Evolutionary conservation across 2,888 invertebrate genomes (phyloP).

Genomic region (Zele albiditarsus): DNA sequence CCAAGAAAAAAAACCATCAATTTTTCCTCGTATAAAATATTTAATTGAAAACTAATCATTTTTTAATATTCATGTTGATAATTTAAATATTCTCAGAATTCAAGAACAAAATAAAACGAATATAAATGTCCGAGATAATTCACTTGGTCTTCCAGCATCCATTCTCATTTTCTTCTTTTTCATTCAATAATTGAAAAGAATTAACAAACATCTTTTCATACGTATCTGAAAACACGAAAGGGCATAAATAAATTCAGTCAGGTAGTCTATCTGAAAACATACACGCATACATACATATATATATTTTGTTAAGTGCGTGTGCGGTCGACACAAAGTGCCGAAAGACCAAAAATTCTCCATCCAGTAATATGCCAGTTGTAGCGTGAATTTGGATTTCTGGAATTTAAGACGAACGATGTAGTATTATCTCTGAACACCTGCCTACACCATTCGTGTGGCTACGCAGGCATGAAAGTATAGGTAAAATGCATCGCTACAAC

Average conservation of each 20-base stretch:
- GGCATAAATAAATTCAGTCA: background rate
- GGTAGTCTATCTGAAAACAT: background rate
- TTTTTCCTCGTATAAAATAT: too few species aligned
- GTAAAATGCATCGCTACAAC: slow-evolving; percentile 23
- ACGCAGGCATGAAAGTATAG: background rate
- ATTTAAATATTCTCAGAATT: too few species aligned
- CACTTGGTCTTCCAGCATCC: too few species aligned
- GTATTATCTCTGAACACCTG: slow-evolving; percentile 42
- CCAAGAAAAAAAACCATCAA: too few species aligned
- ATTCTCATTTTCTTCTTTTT: too few species aligned
- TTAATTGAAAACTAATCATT: too few species aligned
- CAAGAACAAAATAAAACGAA: too few species aligned
- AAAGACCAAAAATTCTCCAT: background rate
- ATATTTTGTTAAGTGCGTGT: slow-evolving; percentile 10
- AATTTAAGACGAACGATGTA: slow-evolving; percentile 23
- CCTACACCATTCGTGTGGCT: slow-evolving; percentile 18
- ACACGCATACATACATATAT: background rate
- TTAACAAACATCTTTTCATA: background rate
- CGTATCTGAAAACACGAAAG: background rate
- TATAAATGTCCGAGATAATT: too few species aligned
- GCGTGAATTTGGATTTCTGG: slow-evolving; percentile 28
- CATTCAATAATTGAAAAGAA: too few species aligned
- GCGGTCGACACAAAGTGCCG: background rate
- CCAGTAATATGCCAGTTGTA: slow-evolving; percentile 4
- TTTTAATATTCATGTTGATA: too few species aligned